Evolutionary conservation across 2,888 invertebrate genomes (phyloP).

Genomic region (Aporophyla lueneburgensis): DNA sequence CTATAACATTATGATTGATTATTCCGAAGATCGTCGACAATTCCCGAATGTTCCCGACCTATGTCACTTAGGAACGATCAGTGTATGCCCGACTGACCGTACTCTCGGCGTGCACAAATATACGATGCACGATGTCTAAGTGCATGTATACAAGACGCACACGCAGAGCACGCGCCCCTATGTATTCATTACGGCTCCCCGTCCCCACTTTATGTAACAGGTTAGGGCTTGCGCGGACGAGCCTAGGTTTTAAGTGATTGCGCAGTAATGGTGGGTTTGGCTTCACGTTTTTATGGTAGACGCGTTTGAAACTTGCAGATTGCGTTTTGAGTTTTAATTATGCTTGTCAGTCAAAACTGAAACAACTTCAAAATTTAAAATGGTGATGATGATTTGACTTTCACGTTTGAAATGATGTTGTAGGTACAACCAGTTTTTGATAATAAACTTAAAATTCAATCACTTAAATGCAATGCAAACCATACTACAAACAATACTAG

Average conservation of each 20-base stretch:
- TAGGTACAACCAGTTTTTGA: background rate
- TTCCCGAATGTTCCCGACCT: constrained; percentile 76
- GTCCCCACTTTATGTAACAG: constrained; percentile 75
- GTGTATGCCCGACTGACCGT: constrained; percentile 80
- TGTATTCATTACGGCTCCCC: constrained; percentile 75
- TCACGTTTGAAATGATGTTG: background rate
- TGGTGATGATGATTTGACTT: background rate
- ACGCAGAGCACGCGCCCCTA: constrained; percentile 76
- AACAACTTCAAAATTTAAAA: too few relatives aligned
- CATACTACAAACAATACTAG: background rate
- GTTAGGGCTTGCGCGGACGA: constrained; percentile 74
- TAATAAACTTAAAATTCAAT: background rate
- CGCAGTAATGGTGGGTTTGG: constrained; percentile 31
- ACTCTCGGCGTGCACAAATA: constrained; percentile 67
- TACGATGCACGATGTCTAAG: constrained; percentile 56
- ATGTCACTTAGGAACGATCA: constrained; percentile 75
- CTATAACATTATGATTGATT: background rate
- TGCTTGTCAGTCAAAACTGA: too few relatives aligned
- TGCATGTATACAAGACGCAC: constrained; percentile 67
- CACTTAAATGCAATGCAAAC: constrained; percentile 8
- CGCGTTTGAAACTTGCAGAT: constrained; percentile 11
- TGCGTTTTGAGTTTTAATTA: constrained; percentile 2
- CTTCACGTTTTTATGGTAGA: constrained; percentile 36
- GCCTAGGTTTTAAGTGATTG: constrained; percentile 54
- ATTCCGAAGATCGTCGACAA: constrained; percentile 14